A percentile compares a stretch with the other conserved stretches of the same genome.
Evolutionary conservation across 2,888 invertebrate genomes (phyloP).

Genomic region (Acleris literana): DNA sequence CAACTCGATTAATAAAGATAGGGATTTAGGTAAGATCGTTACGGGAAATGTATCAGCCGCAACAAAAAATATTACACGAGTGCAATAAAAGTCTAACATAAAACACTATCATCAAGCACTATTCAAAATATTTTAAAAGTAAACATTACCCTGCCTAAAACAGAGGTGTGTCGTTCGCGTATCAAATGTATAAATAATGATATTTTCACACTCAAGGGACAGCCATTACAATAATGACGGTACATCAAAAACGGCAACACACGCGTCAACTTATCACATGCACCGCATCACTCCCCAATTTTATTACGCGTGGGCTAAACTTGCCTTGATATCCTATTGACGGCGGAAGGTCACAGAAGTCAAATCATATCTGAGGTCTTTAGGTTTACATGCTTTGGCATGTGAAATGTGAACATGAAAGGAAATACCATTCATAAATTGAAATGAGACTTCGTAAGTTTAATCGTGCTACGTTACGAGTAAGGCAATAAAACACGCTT

Average conservation of each 20-base stretch:
- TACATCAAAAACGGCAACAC: neutral
- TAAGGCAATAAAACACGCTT: constrained; percentile 20
- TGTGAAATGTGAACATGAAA: neutral
- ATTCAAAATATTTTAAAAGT: neutral
- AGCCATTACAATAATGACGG: neutral
- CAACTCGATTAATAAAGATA: too few relatives aligned
- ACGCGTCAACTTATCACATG: neutral
- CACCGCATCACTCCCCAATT: neutral
- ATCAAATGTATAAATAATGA: neutral
- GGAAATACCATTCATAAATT: constrained; percentile 4
- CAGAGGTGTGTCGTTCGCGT: neutral
- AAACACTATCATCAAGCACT: neutral
- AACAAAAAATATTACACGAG: too few relatives aligned
- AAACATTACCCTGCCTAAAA: neutral
- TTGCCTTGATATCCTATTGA: constrained; percentile 22
- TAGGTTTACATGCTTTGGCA: neutral
- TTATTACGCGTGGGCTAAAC: constrained; percentile 26
- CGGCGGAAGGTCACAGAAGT: constrained; percentile 19
- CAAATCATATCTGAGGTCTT: constrained; percentile 14
- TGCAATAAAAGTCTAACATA: too few relatives aligned
- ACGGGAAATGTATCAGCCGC: too few relatives aligned
- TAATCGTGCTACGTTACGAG: constrained; percentile 7
- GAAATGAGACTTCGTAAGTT: constrained; percentile 3
- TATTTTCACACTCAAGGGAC: neutral
- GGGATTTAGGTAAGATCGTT: too few relatives aligned